These are phyloP conservation scores for Caloenas nicobarica DNA, from an alignment of 2,113 vertebrate species.

Conservation along the genomic window DNA sequence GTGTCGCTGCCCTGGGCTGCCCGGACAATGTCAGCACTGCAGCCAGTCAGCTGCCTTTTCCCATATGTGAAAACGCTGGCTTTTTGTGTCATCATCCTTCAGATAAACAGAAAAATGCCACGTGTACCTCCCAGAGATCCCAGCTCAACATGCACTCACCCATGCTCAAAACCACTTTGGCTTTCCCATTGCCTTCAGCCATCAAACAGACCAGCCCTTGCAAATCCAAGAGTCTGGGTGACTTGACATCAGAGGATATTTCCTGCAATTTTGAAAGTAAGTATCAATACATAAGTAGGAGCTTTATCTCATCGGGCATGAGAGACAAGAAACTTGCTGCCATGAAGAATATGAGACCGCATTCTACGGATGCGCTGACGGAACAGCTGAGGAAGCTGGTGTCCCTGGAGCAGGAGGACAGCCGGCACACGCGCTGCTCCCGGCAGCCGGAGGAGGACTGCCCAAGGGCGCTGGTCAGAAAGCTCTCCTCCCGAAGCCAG, in stretches of 20 bases:
- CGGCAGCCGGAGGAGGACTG: constrained; percentile 71
- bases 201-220: constrained; percentile 77
- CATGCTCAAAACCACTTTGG: background rate
- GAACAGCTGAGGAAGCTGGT: constrained; percentile 90
- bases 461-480: constrained; percentile 84
- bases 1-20: background rate
- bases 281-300: constrained; percentile 92
- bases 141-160: background rate
- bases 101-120: constrained; percentile 5
- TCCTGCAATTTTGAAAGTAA: constrained; percentile 97
- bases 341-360: constrained; percentile 50
- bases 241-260: constrained; percentile 96
- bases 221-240: constrained; percentile 96
- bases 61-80: background rate
- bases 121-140: background rate
- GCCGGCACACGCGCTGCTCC: background rate
- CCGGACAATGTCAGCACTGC: background rate
- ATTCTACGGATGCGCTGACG: constrained; percentile 84
- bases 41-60: constrained; percentile 7
- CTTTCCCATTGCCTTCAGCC: constrained; percentile 5
- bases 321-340: constrained; percentile 71
- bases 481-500: constrained; percentile 93
- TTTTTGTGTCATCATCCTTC: background rate
- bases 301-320: constrained; percentile 85
- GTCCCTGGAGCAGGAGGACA: constrained; percentile 85